phyloP scores from a whole-genome alignment of 2,888 invertebrate genomes.

The Plemyria rubiginata region DNA sequence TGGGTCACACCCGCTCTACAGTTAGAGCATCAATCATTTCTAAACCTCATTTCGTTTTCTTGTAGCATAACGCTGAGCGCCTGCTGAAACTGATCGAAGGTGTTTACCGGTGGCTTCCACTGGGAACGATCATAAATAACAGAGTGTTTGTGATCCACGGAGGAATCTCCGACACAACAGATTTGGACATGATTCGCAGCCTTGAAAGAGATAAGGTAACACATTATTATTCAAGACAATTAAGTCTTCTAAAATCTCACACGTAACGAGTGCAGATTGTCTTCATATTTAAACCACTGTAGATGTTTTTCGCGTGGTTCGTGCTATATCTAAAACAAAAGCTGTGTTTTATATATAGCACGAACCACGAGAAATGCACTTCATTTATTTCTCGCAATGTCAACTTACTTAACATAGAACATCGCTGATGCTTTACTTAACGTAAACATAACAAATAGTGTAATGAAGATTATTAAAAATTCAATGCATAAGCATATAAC shows the following conservation, averaged over 20 bases:
- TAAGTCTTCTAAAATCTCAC: not conserved
- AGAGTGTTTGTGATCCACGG: constrained; percentile 96
- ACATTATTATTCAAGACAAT: not conserved
- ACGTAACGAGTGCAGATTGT: not conserved
- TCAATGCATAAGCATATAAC: too few relatives aligned
- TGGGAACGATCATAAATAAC: constrained; percentile 95
- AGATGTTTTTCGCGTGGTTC: too few relatives aligned
- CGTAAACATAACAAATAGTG: too few relatives aligned
- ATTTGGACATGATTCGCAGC: constrained; percentile 91
- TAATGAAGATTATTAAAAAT: too few relatives aligned
- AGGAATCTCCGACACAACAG: constrained; percentile 95
- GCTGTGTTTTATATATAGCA: not conserved
- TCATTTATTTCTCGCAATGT: not conserved
- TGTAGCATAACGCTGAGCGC: constrained; percentile 90
- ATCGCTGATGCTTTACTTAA: not conserved
- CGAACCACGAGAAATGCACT: too few relatives aligned
- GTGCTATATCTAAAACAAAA: too few relatives aligned
- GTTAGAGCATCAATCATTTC: constrained; percentile 9
- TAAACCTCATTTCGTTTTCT: constrained; percentile 34
- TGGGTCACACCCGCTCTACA: not conserved
- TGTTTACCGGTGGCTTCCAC: constrained; percentile 96
- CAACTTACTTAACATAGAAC: not conserved
- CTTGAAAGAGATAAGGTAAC: constrained; percentile 93
- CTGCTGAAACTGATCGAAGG: constrained; percentile 93
- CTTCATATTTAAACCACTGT: not conserved